A percentile compares a stretch with the other conserved stretches of the same genome.
Conservation (phyloP, 2,797 vertebrate genomes). For the Lacerta viridis region DNA sequence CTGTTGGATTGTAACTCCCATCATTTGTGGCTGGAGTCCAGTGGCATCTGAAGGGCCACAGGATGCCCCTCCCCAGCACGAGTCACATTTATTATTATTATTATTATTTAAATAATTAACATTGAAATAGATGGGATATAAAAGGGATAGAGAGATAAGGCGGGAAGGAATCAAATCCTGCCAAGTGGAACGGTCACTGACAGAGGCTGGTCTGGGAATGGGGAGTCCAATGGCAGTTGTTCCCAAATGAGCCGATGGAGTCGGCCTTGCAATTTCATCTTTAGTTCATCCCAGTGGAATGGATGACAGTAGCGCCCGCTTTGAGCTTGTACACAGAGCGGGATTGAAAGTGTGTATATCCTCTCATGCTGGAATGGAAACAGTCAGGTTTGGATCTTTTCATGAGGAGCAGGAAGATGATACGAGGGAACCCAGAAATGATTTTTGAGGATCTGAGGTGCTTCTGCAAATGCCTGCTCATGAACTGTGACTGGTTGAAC, state of each 20-base stretch:
- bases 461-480: too few species aligned
- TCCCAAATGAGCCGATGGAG: not conserved
- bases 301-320: not conserved
- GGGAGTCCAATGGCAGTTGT: not conserved
- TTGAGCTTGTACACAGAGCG: not conserved
- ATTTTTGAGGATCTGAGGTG: not conserved
- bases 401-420: not conserved
- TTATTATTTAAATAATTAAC: too few species aligned
- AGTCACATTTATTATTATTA: too few species aligned
- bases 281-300: not conserved
- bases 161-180: not conserved
- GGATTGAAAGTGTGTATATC: not conserved
- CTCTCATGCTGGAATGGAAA: not conserved
- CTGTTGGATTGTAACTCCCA: not conserved
- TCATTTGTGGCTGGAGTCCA: not conserved
- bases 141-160: not conserved
- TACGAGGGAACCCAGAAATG: too few species aligned
- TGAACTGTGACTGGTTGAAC: too few species aligned
- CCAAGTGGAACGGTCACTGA: not conserved
- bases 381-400: not conserved
- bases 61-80: too few species aligned
- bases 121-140: not conserved
- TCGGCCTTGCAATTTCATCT: not conserved
- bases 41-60: too few species aligned
- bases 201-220: not conserved